Conservation (phyloP, 1,140 invertebrate genomes). For the Drosophila pachea region DNA sequence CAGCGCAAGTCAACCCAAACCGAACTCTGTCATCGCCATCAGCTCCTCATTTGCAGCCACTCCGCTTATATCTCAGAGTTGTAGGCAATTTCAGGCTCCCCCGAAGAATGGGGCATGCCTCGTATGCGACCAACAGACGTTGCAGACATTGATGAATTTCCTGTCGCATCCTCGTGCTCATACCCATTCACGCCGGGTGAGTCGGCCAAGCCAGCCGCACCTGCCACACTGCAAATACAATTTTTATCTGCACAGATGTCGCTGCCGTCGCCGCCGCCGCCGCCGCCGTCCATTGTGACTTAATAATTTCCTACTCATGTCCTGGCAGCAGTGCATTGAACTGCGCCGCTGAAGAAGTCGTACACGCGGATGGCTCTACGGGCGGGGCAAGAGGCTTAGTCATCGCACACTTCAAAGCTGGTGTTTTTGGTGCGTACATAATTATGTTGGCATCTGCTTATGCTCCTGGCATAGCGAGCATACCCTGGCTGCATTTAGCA, state of each 20-base stretch:
- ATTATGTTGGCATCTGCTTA: constrained; percentile 28
- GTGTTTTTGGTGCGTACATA: constrained; percentile 12
- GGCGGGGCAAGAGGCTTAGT: no score
- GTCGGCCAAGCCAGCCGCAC: constrained; percentile 14
- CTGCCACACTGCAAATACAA: constrained; percentile 48
- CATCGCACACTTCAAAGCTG: constrained; percentile 27
- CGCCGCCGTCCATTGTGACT: constrained; percentile 64
- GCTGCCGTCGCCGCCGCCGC: constrained; percentile 45
- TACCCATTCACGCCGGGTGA: constrained; percentile 20
- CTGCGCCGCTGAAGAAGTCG: constrained; percentile 36
- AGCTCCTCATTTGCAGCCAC: constrained; percentile 17
- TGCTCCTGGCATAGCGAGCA: not conserved
- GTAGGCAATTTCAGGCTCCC: constrained; percentile 66
- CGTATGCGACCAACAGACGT: constrained; percentile 61
- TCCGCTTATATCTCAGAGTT: constrained; percentile 28
- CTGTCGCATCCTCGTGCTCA: constrained; percentile 61
- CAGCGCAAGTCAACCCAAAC: not conserved
- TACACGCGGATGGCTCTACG: not conserved
- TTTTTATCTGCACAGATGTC: constrained; percentile 57
- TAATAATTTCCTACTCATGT: constrained; percentile 75
- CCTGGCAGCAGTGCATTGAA: constrained; percentile 64
- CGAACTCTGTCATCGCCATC: not conserved
- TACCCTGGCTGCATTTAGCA: constrained; percentile 19
- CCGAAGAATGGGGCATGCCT: constrained; percentile 58
- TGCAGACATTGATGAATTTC: constrained; percentile 76